Percentiles rank a stretch among this genome's conserved stretches.
These are phyloP conservation scores for Chydorus sphaericus DNA, from an alignment of 2,888 invertebrate species.

Conservation along the genomic window DNA sequence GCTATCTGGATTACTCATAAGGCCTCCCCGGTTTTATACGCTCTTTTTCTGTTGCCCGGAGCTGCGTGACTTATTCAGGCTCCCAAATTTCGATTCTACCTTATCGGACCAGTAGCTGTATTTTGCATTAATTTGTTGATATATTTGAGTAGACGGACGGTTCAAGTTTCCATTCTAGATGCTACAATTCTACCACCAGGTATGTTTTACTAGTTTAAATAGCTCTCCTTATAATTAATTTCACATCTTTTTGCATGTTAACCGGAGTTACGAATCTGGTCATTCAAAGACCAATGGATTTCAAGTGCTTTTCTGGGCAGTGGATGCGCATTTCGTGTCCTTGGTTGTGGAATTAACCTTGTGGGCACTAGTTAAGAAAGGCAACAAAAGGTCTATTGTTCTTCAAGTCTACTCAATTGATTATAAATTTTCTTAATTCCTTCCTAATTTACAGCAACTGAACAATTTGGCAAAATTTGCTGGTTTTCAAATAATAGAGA, in stretches of 20 bases:
- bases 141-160: slow-evolving; percentile 39
- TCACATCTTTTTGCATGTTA: background rate
- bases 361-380: too few species aligned
- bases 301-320: slow-evolving; percentile 46
- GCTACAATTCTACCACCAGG: slow-evolving; percentile 43
- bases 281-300: slow-evolving; percentile 41
- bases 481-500: too few species aligned
- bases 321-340: slow-evolving; percentile 44
- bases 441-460: too few species aligned
- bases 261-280: slow-evolving; percentile 42
- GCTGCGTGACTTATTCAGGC: slow-evolving; percentile 39
- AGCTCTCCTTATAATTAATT: background rate
- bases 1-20: slow-evolving; percentile 44
- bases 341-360: slow-evolving; percentile 32
- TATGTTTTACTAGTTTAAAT: slow-evolving; percentile 22
- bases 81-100: slow-evolving; percentile 40
- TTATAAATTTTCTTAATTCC: too few species aligned
- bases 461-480: too few species aligned
- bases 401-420: too few species aligned
- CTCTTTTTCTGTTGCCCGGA: slow-evolving; percentile 43
- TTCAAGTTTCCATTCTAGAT: slow-evolving; percentile 39
- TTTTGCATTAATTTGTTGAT: slow-evolving; percentile 40
- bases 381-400: too few species aligned
- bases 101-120: slow-evolving; percentile 39
- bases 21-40: slow-evolving; percentile 39